Conservation (phyloP, 1,140 invertebrate species). For the Drosophila biarmipes region DNA sequence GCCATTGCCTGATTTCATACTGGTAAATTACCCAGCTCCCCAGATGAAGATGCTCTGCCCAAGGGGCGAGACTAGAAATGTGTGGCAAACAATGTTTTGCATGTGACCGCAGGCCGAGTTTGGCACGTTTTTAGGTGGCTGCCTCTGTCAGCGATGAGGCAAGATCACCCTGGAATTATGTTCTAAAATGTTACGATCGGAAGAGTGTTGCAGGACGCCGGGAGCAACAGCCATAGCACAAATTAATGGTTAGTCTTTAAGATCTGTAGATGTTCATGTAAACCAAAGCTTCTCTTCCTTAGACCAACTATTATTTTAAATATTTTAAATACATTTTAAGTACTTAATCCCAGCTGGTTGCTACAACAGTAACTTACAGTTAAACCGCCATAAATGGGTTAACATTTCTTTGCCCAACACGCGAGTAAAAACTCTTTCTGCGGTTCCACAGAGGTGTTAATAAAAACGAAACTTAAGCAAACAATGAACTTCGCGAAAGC, state of each 20-base stretch:
- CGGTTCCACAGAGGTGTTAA: slow-evolving; percentile 18
- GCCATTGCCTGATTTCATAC: slow-evolving; percentile 34
- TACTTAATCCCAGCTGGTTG: background rate
- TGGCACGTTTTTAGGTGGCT: slow-evolving; percentile 39
- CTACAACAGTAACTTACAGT: background rate
- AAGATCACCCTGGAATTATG: slow-evolving; percentile 25
- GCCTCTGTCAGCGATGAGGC: slow-evolving; percentile 7
- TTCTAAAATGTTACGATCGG: slow-evolving; percentile 30
- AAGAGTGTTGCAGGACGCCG: slow-evolving; percentile 3
- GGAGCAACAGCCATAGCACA: background rate
- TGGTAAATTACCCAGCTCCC: slow-evolving; percentile 28
- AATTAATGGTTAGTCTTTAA: too few species aligned
- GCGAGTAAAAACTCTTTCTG: slow-evolving; percentile 6
- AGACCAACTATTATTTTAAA: background rate
- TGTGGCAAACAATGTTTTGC: slow-evolving; percentile 32
- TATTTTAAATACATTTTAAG: background rate
- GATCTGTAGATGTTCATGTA: background rate
- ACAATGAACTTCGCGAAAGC: slow-evolving; percentile 17
- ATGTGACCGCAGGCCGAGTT: slow-evolving; percentile 18
- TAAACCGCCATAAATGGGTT: background rate
- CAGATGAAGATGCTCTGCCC: slow-evolving; percentile 30
- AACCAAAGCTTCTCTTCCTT: background rate
- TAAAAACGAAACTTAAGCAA: slow-evolving; percentile 32
- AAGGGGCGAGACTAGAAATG: background rate
- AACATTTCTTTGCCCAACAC: slow-evolving; percentile 1